These are phyloP conservation scores for Pandemis heparana DNA, from an alignment of 2,888 invertebrate genomes.

Conservation along the genomic window DNA sequence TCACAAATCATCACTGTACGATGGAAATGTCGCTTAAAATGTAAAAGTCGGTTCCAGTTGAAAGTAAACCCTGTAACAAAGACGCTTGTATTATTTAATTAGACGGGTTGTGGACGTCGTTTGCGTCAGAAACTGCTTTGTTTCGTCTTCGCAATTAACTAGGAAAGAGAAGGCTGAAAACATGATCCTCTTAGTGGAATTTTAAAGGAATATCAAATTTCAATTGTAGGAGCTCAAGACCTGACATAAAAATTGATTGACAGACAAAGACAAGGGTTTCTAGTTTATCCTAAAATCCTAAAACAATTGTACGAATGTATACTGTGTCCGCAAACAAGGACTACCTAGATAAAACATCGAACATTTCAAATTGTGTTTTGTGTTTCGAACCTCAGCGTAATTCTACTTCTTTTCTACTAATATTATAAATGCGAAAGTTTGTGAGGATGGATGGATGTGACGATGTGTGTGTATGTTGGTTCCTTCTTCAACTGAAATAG, in stretches of 20 bases:
- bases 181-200: not conserved
- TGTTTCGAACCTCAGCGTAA: not conserved
- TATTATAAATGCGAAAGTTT: too few species aligned
- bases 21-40: not conserved
- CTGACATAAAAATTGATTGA: not conserved
- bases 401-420: too few species aligned
- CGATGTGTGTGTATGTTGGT: too few species aligned
- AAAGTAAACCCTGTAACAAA: conserved; percentile 22
- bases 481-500: too few species aligned
- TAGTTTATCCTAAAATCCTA: not conserved
- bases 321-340: not conserved
- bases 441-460: too few species aligned
- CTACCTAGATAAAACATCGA: not conserved
- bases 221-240: not conserved
- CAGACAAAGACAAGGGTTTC: not conserved
- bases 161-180: not conserved
- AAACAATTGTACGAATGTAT: not conserved
- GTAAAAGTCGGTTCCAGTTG: not conserved
- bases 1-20: conserved; percentile 1
- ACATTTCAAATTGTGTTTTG: not conserved
- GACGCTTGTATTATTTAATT: not conserved
- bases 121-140: not conserved
- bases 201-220: not conserved
- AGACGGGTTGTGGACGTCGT: not conserved
- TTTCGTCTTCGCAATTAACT: not conserved